phyloP scores from a whole-genome alignment of 2,797 vertebrate genomes.

The Rhadinocentrus ornatus region DNA sequence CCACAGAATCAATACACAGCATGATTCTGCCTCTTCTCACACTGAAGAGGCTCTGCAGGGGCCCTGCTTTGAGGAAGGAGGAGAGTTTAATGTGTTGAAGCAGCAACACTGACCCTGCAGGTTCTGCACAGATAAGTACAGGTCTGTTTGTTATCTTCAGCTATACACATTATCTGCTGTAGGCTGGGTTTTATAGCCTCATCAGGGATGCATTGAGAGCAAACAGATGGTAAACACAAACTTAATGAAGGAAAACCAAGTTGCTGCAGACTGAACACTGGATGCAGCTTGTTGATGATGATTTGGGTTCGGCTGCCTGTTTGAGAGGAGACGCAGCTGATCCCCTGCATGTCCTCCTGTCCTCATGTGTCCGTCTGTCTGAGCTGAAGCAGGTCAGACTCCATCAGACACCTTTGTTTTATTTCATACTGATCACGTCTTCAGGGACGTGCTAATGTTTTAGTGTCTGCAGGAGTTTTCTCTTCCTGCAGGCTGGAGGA shows the following conservation, averaged over 20 bases:
- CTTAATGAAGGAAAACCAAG: neutral
- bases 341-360: constrained; percentile 23
- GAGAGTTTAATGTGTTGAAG: too few species aligned
- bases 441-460: too few species aligned
- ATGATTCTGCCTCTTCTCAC: too few species aligned
- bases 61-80: too few species aligned
- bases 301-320: constrained; percentile 43
- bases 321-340: constrained; percentile 58
- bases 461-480: too few species aligned
- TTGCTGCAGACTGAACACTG: neutral
- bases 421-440: too few species aligned
- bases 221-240: neutral
- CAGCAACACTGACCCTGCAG: too few species aligned
- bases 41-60: too few species aligned
- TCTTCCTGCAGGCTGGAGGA: neutral
- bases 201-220: neutral
- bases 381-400: neutral
- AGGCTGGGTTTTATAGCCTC: too few species aligned
- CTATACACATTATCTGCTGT: too few species aligned
- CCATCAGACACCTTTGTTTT: neutral
- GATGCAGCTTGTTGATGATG: constrained; percentile 7
- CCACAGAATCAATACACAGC: constrained; percentile 9
- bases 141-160: too few species aligned
- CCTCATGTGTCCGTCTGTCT: constrained; percentile 2
- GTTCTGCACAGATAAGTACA: too few species aligned